Base-by-base conservation (phyloP, 2,888 invertebrate genomes). In the Plebejus anna region DNA sequence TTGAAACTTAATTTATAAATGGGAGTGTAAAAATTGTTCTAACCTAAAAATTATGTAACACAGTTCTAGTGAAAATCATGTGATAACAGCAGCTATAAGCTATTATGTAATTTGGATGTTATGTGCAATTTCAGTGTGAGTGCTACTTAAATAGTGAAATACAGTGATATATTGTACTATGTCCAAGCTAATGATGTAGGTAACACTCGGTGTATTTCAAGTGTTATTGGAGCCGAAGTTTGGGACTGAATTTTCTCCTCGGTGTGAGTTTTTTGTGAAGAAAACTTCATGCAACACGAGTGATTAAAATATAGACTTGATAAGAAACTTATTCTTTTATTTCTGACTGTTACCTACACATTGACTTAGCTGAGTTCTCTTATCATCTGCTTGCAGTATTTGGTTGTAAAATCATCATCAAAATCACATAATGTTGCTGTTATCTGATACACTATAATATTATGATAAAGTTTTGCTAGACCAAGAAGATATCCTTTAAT, bases 241-340 rank as follows among this genome's bases (percentile, higher is more conserved):
- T 77, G 78, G 77, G 78, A 77, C 75, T 81, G 79, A 32, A 73
- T 22, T 9, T 73, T 79, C 80, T 80, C 82, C 89, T 90, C 88
- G 85, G 88, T 86, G 83, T 89, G 89, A 87, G 81, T 89, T 92
- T 92, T 92, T 90, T 89, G 83, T 81, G 79, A 80, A 81, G 85
- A 90, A 92, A 93, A 93, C 88, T 87, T 89, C 90, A 88, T 83
- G 81, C 85, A 78, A 79, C 81, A 82, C 85, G 92, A 91, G 90
- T 86, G 84, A 88, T 85, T 82, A 84, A 83, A 88, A 88, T 89
- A 88, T 91, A 90, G 88, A 84, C 84, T 87, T 88, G 86, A 85
- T 85, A 84, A 83, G 85, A 87, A 85, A 85, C 84, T 83, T 78
- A 70, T 82, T 82, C 86, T 84, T 80, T 82, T 87, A 86, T 82